These are phyloP conservation scores for Macrophya alboannulata DNA, from an alignment of 2,888 invertebrate genomes.

Conservation along the genomic window DNA sequence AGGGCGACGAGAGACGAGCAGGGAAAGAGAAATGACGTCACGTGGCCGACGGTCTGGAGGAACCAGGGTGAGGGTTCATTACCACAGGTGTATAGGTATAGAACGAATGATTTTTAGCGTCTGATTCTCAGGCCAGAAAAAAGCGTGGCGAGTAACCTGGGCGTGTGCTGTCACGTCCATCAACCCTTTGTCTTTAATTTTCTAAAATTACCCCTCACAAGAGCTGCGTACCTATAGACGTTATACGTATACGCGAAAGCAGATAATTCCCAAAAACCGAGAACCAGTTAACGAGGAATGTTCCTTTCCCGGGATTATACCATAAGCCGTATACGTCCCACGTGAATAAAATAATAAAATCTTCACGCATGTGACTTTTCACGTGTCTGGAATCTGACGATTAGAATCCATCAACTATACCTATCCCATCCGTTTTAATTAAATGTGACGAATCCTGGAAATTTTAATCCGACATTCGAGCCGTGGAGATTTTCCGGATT, in stretches of 20 bases:
- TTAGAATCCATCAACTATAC: background rate
- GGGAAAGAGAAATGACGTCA: slow-evolving; percentile 31
- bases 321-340: background rate
- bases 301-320: background rate
- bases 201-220: background rate
- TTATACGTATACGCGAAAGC: background rate
- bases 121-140: slow-evolving; percentile 4
- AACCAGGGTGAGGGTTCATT: slow-evolving; percentile 22
- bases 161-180: slow-evolving; percentile 34
- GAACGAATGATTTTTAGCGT: slow-evolving; percentile 1
- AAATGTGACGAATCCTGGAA: slow-evolving; percentile 36
- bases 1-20: background rate
- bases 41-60: slow-evolving; percentile 4
- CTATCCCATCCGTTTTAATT: slow-evolving; percentile 2
- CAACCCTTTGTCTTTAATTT: background rate
- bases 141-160: background rate
- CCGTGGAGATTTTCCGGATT: slow-evolving; percentile 37
- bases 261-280: background rate
- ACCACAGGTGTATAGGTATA: background rate
- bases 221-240: background rate
- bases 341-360: background rate
- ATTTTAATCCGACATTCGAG: slow-evolving; percentile 38
- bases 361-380: background rate
- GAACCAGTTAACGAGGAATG: background rate
- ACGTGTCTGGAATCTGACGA: background rate